phyloP scores from a whole-genome alignment of 2,797 vertebrate genomes.

The Phoeniculus purpureus region DNA sequence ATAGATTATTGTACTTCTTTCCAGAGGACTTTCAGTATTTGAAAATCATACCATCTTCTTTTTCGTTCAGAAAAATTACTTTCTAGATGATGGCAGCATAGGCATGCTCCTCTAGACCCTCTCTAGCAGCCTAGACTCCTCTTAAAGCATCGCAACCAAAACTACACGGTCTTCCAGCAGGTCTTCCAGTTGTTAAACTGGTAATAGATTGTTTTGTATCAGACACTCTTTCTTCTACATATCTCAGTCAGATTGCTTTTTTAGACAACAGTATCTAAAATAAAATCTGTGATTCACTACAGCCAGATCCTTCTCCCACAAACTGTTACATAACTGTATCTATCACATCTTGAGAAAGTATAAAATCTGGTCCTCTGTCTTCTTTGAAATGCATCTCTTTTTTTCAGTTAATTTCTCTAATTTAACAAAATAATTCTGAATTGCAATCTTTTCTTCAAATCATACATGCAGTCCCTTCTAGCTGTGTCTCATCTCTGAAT shows the following conservation, averaged over 20 bases:
- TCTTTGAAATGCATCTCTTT: constrained; percentile 20
- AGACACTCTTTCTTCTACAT: background rate
- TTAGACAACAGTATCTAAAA: constrained; percentile 53
- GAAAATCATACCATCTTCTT: background rate
- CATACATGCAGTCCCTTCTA: background rate
- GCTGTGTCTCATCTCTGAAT: background rate
- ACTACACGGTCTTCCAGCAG: background rate
- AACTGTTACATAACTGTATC: constrained; percentile 55
- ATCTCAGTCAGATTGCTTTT: constrained; percentile 29
- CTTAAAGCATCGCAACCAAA: background rate
- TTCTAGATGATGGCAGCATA: background rate
- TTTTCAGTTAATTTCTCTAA: background rate
- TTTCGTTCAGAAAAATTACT: background rate
- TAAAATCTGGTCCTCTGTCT: constrained; percentile 1
- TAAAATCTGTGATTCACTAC: constrained; percentile 56
- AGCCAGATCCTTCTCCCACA: constrained; percentile 61
- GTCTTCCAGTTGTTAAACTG: background rate
- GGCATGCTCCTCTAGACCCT: background rate
- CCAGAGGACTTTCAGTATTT: background rate
- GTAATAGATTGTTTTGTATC: background rate
- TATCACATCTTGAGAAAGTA: constrained; percentile 34
- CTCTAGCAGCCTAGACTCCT: background rate
- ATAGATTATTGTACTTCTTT: background rate
- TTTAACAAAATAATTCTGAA: background rate
- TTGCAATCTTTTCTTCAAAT: background rate